Evolutionary conservation across 1,140 invertebrate species (phyloP), one percentile per base, ranked within the genome.

Genomic region (Zaprionus camerounensis): DNA sequence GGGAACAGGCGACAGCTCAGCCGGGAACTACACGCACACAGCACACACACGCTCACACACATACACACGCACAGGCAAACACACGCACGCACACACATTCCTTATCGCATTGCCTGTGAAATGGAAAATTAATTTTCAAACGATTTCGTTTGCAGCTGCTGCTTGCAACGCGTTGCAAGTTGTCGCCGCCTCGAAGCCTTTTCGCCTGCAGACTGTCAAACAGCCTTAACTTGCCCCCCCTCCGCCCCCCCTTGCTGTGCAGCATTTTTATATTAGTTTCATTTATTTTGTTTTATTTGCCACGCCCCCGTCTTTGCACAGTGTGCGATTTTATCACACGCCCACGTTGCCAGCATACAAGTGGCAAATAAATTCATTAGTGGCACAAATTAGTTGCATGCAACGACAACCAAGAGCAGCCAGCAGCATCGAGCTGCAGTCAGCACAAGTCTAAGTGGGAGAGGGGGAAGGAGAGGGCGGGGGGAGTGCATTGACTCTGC

Each of bases 61-160:
- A 68, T 31, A 58, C 56, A 58, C 65, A 58, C 57, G 55, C 41
- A 49, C 38, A 49, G 51, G 17, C 24, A 31, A 36, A 59, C 66
- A 44, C 26, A 53, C n/a, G 56, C 17, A 68, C 22, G 28, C 38
- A 68, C 63, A 70, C 28, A 68, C 49, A 77, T 71, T 71, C 81
- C 66, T 84, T 84, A 17, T 84, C 17, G 24, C 12, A 34, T 70
- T 85, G 66, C 71, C 68, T 79, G 81, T 80, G 72, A 90, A 90
- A 90, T 90, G 86, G 85, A 85, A 90, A 90, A 90, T 90, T 90
- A 90, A 90, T 90, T 90, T 90, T 90, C 85, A 84, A 90, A 90
- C 85, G 85, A 80, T 90, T 88, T 72, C 80, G 74, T 78, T 88
- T 80, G 51, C 66, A 66, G 71, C 69, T 63, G 53, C 58, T 57